These are phyloP conservation scores for Diabrotica virgifera DNA, from an alignment of 1,140 invertebrate species.

Conservation along the genomic window DNA sequence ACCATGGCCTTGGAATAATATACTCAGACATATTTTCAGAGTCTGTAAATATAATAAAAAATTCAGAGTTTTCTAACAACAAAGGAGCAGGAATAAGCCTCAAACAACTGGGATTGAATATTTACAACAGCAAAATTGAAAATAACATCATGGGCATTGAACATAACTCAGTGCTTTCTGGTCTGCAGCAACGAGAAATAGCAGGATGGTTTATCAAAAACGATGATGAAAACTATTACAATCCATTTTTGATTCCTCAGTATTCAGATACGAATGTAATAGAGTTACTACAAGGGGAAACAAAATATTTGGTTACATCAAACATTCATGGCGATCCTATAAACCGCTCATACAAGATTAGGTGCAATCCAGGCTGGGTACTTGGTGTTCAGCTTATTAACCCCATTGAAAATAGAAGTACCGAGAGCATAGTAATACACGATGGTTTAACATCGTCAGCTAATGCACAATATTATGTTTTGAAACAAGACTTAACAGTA, in stretches of 20 bases:
- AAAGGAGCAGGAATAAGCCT: constrained; percentile 84
- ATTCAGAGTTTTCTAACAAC: constrained; percentile 86
- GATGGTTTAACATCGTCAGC: constrained; percentile 63
- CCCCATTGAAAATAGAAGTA: constrained; percentile 82
- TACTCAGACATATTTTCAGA: constrained; percentile 87
- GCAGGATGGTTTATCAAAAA: constrained; percentile 85
- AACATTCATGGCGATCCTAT: constrained; percentile 59
- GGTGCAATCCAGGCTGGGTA: constrained; percentile 64
- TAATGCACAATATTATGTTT: constrained; percentile 66
- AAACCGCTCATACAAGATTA: constrained; percentile 28
- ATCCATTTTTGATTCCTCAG: constrained; percentile 65
- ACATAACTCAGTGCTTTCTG: constrained; percentile 86
- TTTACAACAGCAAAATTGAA: constrained; percentile 73
- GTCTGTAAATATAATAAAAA: constrained; percentile 78
- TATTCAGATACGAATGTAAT: constrained; percentile 59
- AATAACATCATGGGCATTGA: constrained; percentile 86
- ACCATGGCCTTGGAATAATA: constrained; percentile 83
- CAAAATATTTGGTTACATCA: constrained; percentile 72
- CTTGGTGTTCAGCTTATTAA: constrained; percentile 81
- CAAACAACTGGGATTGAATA: constrained; percentile 80
- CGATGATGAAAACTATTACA: constrained; percentile 64
- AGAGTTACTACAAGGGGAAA: constrained; percentile 65
- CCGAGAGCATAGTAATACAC: constrained; percentile 75
- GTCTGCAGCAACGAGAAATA: constrained; percentile 83
- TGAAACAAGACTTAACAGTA: constrained; percentile 76